These are phyloP conservation scores for Lithobates sylvaticus DNA, from an alignment of 2,797 vertebrate genomes.

Conservation along the genomic window DNA sequence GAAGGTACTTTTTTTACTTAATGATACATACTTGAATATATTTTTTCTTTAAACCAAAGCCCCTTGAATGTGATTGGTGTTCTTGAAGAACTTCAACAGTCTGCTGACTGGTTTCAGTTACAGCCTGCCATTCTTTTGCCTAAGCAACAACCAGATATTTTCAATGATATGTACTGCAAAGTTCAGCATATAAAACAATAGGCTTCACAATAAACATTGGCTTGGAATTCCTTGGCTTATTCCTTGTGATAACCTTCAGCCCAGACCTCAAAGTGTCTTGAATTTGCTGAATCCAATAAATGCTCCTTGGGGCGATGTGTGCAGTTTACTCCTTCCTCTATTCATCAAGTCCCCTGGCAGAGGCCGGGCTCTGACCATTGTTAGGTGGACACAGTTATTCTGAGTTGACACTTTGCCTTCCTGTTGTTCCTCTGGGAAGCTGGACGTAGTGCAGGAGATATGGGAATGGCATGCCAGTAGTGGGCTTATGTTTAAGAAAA, in stretches of 20 bases:
- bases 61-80: too few species aligned
- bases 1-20: too few species aligned
- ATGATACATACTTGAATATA: too few species aligned
- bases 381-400: conserved; percentile 71
- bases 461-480: conserved; percentile 66
- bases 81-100: too few species aligned
- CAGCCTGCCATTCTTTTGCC: neutral
- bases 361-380: conserved; percentile 62
- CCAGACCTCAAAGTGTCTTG: conserved; percentile 13
- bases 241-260: conserved; percentile 32
- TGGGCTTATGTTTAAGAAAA: conserved; percentile 68
- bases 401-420: conserved; percentile 73
- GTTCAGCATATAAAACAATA: neutral
- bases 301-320: conserved; percentile 66
- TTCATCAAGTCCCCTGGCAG: conserved; percentile 60
- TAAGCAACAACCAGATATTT: neutral
- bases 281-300: conserved; percentile 61
- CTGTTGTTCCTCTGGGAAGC: conserved; percentile 69
- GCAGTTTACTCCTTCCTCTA: conserved; percentile 66
- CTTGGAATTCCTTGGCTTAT: neutral
- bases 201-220: neutral
- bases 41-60: too few species aligned
- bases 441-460: conserved; percentile 67
- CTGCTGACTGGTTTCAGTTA: too few species aligned
- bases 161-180: neutral